These are phyloP conservation scores for Myotis davidii DNA, from an alignment of 2,113 vertebrate species.

Conservation along the genomic window DNA sequence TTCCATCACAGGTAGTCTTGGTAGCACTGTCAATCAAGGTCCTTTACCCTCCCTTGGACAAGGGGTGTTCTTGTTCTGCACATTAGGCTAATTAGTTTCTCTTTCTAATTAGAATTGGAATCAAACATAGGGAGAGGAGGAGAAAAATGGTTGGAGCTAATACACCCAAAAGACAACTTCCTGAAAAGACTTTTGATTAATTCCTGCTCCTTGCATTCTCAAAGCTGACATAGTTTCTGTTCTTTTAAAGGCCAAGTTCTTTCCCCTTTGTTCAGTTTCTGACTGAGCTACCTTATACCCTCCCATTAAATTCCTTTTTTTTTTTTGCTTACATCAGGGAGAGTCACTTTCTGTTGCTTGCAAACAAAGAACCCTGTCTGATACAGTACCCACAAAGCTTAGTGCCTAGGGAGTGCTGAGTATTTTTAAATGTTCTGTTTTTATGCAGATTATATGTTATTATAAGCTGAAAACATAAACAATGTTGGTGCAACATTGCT, in stretches of 20 bases:
- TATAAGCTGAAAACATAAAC: slow-evolving; percentile 29
- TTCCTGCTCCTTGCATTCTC: not conserved
- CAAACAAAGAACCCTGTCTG: not conserved
- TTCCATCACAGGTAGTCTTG: not conserved
- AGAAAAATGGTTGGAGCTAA: not conserved
- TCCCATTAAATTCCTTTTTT: slow-evolving; percentile 9
- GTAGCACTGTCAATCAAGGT: not conserved
- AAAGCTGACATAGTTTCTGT: not conserved
- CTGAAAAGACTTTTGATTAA: slow-evolving; percentile 23
- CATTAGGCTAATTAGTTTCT: not conserved
- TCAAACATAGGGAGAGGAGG: not conserved
- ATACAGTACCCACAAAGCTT: not conserved
- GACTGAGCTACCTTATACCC: not conserved
- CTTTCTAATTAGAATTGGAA: not conserved
- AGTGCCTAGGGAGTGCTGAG: not conserved
- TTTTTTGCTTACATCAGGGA: not conserved
- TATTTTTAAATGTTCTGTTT: slow-evolving; percentile 27
- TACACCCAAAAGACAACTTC: slow-evolving; percentile 7
- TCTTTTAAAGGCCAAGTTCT: not conserved
- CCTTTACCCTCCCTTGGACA: not conserved
- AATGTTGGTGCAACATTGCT: not conserved
- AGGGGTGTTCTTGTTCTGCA: not conserved
- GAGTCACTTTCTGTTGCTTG: not conserved
- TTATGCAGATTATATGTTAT: slow-evolving; percentile 7
- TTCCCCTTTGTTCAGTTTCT: not conserved